Evolutionary conservation across 2,797 vertebrate genomes (phyloP).

Genomic region (Enteromius paludinosus): DNA sequence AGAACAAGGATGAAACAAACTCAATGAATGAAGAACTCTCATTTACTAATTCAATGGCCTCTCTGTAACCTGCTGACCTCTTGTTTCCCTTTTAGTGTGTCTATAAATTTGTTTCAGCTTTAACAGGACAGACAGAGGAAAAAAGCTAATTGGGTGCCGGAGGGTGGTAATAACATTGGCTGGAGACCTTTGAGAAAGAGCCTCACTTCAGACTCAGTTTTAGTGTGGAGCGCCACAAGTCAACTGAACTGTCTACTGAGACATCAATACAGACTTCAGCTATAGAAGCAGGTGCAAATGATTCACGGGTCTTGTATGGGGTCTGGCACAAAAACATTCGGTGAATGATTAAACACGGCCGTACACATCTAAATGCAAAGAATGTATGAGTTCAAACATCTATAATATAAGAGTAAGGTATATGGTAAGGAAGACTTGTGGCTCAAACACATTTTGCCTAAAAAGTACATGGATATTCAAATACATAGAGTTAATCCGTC

Average conservation of each 20-base stretch:
- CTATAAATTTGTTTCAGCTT: conserved; percentile 41
- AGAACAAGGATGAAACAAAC: background rate
- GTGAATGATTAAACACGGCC: conserved; percentile 3
- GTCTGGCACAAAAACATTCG: background rate
- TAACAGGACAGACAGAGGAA: conserved; percentile 30
- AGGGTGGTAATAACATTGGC: conserved; percentile 25
- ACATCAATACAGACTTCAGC: conserved; percentile 5
- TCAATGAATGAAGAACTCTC: conserved; percentile 1
- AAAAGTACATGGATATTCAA: background rate
- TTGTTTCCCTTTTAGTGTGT: conserved; percentile 19
- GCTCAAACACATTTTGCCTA: background rate
- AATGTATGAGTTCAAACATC: background rate
- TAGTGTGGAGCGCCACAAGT: background rate
- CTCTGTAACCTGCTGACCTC: conserved; percentile 31
- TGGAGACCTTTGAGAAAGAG: conserved; percentile 18
- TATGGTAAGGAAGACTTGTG: background rate
- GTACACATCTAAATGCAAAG: conserved; percentile 61
- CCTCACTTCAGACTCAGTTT: background rate
- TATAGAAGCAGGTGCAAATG: conserved; percentile 22
- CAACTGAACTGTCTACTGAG: conserved; percentile 2
- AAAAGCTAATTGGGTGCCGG: conserved; percentile 18
- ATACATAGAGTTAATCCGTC: background rate
- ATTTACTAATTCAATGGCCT: conserved; percentile 11
- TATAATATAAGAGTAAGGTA: background rate
- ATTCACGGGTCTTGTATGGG: conserved; percentile 11